Base-by-base conservation (phyloP, 2,888 invertebrate species). In the Drosophila barbarae region DNA sequence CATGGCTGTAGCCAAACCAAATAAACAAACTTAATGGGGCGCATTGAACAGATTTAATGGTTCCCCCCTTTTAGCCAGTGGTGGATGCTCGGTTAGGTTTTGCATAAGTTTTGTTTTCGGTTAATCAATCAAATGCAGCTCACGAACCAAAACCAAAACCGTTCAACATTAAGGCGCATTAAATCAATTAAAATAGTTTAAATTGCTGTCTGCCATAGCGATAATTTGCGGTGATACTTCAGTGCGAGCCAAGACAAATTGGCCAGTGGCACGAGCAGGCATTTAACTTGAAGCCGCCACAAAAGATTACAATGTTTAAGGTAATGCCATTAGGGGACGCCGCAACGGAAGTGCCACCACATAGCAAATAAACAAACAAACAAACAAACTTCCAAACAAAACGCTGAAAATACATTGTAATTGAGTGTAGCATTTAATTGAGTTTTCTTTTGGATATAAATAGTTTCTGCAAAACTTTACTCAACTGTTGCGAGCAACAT, bases 111-210 rank as follows among this genome's bases (percentile, higher is more conserved):
- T 42, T 28, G 10, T 34, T 46, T 76, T 23, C 30, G 39, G 28
- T 26, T 53, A 63, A 50, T 71, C 64, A 75, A 71, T 68, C 53
- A 60, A 70, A 60, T 55, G 41, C 39, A 55, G 35, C 35, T 55
- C 46, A 51, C 53, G 54, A 46, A 46, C 7, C 30, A 18, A 26
- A 18, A 52, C 66, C 53, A 46, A 26, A 57, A 69, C 44, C 42
- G 36, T 21, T 56, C 15, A 56, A 47, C 15, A 39, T 56, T 36
- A 46, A 47, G 46, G 34, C 55, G 53, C 54, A 72, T 69, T 82
- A 65, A 73, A 83, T 75, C 64, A 82, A 84, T 84, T 84, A 79
- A 81, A 79, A 82, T 76, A 66, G 75, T 79, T 74, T 46, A 77
- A 71, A 68, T 69, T 23, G 69, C 50, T 58, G 57, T 28, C 39